Base-by-base conservation (phyloP, 2,113 vertebrate species). In the Mola mola region DNA sequence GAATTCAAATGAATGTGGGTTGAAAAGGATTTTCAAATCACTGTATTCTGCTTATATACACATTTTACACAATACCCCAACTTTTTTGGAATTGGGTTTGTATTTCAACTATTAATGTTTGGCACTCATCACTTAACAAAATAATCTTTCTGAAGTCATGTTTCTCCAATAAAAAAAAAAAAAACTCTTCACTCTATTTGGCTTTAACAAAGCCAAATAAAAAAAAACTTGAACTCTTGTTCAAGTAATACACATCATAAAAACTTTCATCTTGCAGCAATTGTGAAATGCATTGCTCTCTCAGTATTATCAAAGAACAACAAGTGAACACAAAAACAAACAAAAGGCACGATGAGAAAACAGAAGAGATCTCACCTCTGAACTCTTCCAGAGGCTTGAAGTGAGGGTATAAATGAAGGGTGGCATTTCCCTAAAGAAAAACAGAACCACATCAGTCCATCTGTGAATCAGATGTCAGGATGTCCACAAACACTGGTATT, bases 361-460 rank as follows among this genome's bases (percentile, higher is more conserved):
- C 0, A 51, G 26, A 19, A 19, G 29, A 49, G 48, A 15, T 44
- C 88, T 86, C 55, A 94, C 94, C 94, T 92, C 91, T 90, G 81
- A 94, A 93, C 10, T 92, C 70, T 41, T 95, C 92, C 67, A 94
- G 83, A 38, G 92, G 83, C 66, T 93, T 94, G 83, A 93, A 94
- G 67, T 94, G 93, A 16, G 94, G 94, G 63, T 94, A 94, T 0
- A 95, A 71, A 71, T 94, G 93, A 15, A 94, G 91, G 1, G 94
- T 94, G 4, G 93, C 93, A 53, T 95, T 93, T 29, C 94, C 93
- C 94, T 94, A 37, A 43, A 75, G 15, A 44, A 52, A 51, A 56
- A 5, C 47, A 50, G 7, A 28, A 11, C 6, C 2, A 33, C 6
- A 43, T 36, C 33, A 53, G 15, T 51, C 11, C 4, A 5, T 16